Evolutionary conservation across 1,140 invertebrate species (phyloP).

Genomic region (Pogonomyrmex californicus): DNA sequence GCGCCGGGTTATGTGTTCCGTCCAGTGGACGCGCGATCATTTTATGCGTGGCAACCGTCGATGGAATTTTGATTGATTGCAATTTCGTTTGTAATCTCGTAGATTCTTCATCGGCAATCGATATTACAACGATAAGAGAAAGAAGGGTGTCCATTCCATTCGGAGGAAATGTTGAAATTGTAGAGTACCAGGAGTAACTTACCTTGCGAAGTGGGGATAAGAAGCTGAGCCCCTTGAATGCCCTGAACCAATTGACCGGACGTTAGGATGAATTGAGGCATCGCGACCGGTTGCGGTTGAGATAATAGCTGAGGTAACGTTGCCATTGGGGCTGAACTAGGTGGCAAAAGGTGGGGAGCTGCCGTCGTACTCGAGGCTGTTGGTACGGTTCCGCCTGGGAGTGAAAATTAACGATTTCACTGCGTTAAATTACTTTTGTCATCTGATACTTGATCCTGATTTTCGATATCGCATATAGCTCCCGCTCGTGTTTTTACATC

Average conservation of each 20-base stretch:
- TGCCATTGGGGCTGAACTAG: conserved; percentile 85
- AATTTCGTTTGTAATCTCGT: conserved; percentile 28
- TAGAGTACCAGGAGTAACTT: conserved; percentile 70
- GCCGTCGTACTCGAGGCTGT: conserved; percentile 86
- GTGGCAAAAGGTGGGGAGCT: conserved; percentile 84
- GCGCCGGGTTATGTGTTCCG: conserved; percentile 37
- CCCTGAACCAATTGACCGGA: conserved; percentile 96
- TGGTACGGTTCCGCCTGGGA: conserved; percentile 84
- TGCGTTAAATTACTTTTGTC: conserved; percentile 23
- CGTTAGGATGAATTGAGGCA: conserved; percentile 96
- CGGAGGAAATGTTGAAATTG: neutral
- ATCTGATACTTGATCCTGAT: neutral
- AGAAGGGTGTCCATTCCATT: neutral
- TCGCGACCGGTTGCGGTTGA: conserved; percentile 91
- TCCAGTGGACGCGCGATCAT: neutral
- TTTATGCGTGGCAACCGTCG: conserved; percentile 34
- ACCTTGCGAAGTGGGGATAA: conserved; percentile 98
- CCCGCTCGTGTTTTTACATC: neutral
- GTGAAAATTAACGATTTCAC: conserved; percentile 67
- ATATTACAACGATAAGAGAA: neutral
- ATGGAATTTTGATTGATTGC: conserved; percentile 35
- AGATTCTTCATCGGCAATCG: neutral
- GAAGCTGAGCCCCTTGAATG: conserved; percentile 96
- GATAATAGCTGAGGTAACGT: conserved; percentile 88
- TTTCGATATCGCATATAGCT: neutral